Conservation (phyloP, 2,888 invertebrate species). For the Eilema depressum region DNA sequence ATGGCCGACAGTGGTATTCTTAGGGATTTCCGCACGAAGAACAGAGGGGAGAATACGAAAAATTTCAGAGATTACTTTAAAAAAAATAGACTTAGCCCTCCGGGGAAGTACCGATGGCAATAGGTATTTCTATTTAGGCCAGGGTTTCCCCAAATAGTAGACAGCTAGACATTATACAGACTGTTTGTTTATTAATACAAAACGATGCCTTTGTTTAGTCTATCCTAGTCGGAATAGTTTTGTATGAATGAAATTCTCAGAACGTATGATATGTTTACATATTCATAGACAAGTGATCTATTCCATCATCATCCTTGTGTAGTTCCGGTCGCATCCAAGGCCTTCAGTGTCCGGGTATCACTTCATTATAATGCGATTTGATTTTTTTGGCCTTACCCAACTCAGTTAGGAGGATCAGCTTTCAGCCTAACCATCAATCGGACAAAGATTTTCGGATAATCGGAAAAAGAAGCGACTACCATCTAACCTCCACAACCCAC, state of each 20-base stretch:
- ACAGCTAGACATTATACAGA: slow-evolving; percentile 26
- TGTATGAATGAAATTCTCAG: slow-evolving; percentile 19
- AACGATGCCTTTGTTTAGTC: slow-evolving; percentile 33
- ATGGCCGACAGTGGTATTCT: no score
- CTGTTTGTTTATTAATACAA: slow-evolving; percentile 30
- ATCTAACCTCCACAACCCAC: no score
- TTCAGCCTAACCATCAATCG: no score
- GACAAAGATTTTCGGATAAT: no score
- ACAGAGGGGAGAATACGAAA: no score
- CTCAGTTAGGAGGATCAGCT: no score
- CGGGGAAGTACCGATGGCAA: background rate
- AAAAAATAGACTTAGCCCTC: background rate
- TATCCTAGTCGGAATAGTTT: slow-evolving; percentile 23
- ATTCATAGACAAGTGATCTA: background rate
- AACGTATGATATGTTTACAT: slow-evolving; percentile 13
- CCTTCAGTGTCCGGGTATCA: no score
- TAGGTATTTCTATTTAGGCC: background rate
- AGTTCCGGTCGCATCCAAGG: no score
- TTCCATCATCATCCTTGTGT: slow-evolving; percentile 1
- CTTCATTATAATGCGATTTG: no score
- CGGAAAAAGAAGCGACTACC: no score
- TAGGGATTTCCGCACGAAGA: background rate
- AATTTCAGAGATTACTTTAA: no score
- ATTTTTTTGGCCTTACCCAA: no score
- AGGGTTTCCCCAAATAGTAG: slow-evolving; percentile 32